Percentiles rank a stretch among this genome's conserved stretches.
These are phyloP conservation scores for Synergus itoensis DNA, from an alignment of 2,888 invertebrate genomes.

Conservation along the genomic window DNA sequence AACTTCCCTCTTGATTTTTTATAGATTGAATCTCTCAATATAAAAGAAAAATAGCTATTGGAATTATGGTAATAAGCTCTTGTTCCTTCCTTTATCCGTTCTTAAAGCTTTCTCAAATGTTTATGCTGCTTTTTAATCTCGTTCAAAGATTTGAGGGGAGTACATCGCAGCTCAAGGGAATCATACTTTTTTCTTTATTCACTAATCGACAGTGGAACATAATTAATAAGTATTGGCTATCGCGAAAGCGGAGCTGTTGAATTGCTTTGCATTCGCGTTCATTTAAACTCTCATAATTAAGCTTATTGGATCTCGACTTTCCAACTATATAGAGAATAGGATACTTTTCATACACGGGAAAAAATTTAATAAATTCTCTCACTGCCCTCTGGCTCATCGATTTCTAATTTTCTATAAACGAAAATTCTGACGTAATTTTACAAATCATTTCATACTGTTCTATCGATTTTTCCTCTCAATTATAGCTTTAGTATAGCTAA, in stretches of 20 bases:
- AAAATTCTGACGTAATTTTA: background rate
- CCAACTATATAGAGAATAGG: background rate
- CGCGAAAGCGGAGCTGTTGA: background rate
- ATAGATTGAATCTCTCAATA: background rate
- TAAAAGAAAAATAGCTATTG: background rate
- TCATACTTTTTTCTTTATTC: background rate
- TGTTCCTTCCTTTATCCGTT: background rate
- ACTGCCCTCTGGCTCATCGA: background rate
- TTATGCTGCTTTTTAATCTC: constrained; percentile 22
- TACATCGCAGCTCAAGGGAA: background rate
- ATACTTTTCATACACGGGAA: background rate
- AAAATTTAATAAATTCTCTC: background rate
- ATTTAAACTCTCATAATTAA: background rate
- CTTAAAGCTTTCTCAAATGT: background rate
- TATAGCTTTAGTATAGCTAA: background rate
- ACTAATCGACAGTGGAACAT: background rate
- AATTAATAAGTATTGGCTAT: constrained; percentile 11
- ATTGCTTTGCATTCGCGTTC: background rate
- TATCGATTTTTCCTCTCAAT: background rate
- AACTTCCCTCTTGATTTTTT: background rate
- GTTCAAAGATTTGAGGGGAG: background rate
- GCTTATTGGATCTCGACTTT: background rate
- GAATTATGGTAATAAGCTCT: constrained; percentile 1
- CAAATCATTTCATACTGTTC: background rate
- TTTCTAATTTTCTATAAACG: background rate